These are phyloP conservation scores for Pavo muticus DNA, from an alignment of 2,113 vertebrate genomes.

Conservation along the genomic window DNA sequence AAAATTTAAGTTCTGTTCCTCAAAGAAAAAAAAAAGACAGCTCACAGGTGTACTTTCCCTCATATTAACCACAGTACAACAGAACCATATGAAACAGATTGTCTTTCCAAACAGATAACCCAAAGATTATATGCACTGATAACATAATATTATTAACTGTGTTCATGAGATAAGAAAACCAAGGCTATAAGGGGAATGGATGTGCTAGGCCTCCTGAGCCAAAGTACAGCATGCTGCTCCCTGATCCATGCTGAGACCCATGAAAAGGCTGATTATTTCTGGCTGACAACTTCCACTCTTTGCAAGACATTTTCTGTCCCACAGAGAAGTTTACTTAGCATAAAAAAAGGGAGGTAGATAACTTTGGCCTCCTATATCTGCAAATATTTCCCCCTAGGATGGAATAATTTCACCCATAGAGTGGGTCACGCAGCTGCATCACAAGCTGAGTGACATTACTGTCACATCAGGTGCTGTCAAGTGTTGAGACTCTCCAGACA, in stretches of 20 bases:
- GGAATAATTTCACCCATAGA: not conserved
- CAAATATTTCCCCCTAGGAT: not conserved
- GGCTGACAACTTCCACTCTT: not conserved
- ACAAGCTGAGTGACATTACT: not conserved
- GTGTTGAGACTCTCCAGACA: not conserved
- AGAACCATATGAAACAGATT: not conserved
- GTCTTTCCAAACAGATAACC: not conserved
- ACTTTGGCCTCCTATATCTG: not conserved
- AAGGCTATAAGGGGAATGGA: not conserved
- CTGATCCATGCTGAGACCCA: rapidly evolving
- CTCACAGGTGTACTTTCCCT: not conserved
- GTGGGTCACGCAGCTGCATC: not conserved
- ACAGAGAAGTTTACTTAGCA: not conserved
- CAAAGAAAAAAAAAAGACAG: not conserved
- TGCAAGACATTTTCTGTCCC: not conserved
- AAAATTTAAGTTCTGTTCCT: not conserved
- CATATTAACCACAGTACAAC: not conserved
- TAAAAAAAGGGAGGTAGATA: not conserved
- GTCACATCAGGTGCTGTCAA: not conserved
- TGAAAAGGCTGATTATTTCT: not conserved
- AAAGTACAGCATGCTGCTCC: not conserved
- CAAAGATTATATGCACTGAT: not conserved
- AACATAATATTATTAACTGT: not conserved
- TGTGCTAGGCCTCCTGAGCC: not conserved
- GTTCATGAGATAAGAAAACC: not conserved